Conservation (phyloP, 2,113 vertebrate genomes). For the Pogonocichla stellata region DNA sequence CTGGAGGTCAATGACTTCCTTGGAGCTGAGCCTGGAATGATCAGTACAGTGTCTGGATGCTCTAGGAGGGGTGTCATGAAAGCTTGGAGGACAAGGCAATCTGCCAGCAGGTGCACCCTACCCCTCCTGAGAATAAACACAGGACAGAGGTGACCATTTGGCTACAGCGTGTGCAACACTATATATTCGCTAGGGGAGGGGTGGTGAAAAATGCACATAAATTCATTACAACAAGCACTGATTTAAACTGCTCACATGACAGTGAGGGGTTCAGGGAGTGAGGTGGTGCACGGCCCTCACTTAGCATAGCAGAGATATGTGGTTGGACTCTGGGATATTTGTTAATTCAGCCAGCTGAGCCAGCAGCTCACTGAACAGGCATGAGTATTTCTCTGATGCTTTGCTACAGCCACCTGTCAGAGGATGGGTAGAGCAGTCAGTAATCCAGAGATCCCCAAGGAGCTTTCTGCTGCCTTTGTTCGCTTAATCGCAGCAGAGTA, state of each 20-base stretch:
- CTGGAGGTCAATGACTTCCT: background rate
- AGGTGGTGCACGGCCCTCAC: background rate
- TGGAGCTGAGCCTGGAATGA: background rate
- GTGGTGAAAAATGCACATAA: background rate
- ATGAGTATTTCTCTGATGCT: background rate
- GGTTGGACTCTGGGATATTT: background rate
- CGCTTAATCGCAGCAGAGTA: rapidly evolving
- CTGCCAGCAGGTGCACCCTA: rapidly evolving
- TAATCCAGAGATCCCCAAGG: background rate
- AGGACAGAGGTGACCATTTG: background rate
- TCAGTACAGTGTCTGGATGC: background rate
- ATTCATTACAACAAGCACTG: background rate
- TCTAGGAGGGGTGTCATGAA: background rate
- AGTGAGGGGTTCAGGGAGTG: background rate
- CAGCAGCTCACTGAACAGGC: background rate
- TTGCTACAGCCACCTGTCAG: constrained; percentile 46
- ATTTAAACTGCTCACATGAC: background rate
- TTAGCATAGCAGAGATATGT: background rate
- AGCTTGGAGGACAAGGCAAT: background rate
- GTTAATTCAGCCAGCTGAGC: background rate
- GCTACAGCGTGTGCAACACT: background rate
- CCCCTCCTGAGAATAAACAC: background rate
- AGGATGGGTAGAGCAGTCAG: constrained; percentile 1
- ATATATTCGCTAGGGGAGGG: background rate
- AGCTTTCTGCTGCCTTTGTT: background rate